Base-by-base conservation (phyloP, 2,888 invertebrate genomes). In the Desoria tigrina region DNA sequence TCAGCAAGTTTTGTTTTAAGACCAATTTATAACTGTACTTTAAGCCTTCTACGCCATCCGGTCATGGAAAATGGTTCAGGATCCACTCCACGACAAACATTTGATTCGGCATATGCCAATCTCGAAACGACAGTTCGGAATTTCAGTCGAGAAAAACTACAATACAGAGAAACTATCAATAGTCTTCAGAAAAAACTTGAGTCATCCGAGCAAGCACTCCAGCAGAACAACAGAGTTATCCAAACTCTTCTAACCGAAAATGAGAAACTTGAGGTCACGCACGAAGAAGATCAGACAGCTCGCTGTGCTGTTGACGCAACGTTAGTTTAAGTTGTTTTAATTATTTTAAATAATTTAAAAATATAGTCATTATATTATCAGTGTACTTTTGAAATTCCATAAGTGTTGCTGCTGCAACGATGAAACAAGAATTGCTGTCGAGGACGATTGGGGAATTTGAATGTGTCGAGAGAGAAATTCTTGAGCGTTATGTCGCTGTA, bases 41-140 rank as follows among this genome's bases (percentile, higher is more conserved):
- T n/a, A n/a, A n/a, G n/a, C n/a, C n/a, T n/a, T n/a, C n/a, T n/a
- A n/a, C n/a, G n/a, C n/a, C n/a, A n/a, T n/a, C n/a, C n/a, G n/a
- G n/a, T n/a, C n/a, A n/a, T n/a, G n/a, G n/a, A n/a, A n/a, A n/a
- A n/a, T n/a, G n/a, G n/a, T n/a, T n/a, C n/a, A n/a, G n/a, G n/a
- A n/a, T n/a, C n/a, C n/a, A 16, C 51, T 21, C 23, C 51, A 16
- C 21, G 54, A 21, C n/a, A 54, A 16, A 28, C 54, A 6, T 54
- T 54, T 28, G 54, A 54, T 28, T 27, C 54, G 7, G 54, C 54
- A 4, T 54, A 54, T 26, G 27, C 54, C 14, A 54, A 28, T 32
- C 26, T 54, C 7, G 54, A 54, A 32, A 11, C n/a, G 14, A 54
- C 54, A 18, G 54, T 54, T 27, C 4, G 54, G 7, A 54, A 54